Percentiles rank a stretch among this genome's conserved stretches.
phyloP scores from a whole-genome alignment of 1,140 invertebrate species.

The Leguminivora glycinivorella region DNA sequence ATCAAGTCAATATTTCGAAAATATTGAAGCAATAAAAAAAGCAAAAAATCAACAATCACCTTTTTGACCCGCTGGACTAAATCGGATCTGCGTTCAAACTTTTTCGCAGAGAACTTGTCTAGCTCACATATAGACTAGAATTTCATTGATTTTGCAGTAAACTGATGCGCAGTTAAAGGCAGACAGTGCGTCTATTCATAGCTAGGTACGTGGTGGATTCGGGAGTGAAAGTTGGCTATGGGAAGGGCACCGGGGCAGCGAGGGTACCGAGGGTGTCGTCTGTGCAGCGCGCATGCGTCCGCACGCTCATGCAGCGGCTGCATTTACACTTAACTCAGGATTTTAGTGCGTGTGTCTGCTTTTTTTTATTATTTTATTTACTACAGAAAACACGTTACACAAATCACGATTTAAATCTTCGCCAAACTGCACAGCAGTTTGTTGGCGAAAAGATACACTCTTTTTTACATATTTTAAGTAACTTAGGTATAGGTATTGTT shows the following conservation, averaged over 20 bases:
- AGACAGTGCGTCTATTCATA: slow-evolving; percentile 8
- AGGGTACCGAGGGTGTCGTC: slow-evolving; percentile 13
- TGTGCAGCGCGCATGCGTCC: slow-evolving; percentile 38
- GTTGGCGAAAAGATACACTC: too few relatives aligned
- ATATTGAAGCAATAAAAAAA: too few relatives aligned
- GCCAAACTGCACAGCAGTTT: too few relatives aligned
- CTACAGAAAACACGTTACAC: too few relatives aligned
- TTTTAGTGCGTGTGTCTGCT: not conserved
- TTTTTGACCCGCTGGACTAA: slow-evolving; percentile 5
- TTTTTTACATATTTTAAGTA: too few relatives aligned
- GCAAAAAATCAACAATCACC: not conserved
- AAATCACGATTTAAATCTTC: too few relatives aligned
- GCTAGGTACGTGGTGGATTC: slow-evolving; percentile 11
- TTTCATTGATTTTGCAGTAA: slow-evolving; percentile 3
- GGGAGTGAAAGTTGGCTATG: slow-evolving; percentile 16
- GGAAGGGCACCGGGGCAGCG: slow-evolving; percentile 12
- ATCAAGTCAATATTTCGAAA: too few relatives aligned
- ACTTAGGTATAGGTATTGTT: too few relatives aligned
- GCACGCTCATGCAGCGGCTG: slow-evolving; percentile 4
- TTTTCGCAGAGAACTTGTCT: not conserved
- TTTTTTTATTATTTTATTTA: too few relatives aligned
- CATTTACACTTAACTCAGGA: not conserved
- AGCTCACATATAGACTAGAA: not conserved
- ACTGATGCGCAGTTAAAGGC: not conserved
- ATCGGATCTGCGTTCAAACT: not conserved